Conservation (phyloP, 1,140 invertebrate species). For the Drosophila bipectinata region DNA sequence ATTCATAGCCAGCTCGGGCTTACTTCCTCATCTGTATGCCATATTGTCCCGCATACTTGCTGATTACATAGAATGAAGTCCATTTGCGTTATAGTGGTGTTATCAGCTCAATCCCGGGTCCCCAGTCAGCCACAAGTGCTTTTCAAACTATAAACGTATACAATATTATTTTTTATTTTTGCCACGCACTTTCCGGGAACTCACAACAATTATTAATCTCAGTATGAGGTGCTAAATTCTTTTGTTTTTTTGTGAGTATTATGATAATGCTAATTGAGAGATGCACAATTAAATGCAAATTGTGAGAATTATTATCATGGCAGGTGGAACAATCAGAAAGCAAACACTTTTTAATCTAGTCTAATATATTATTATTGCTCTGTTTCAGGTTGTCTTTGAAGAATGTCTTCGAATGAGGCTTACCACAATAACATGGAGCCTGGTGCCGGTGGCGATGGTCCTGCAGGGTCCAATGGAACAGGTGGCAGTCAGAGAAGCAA, state of each 20-base stretch:
- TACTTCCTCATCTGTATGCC: conserved; percentile 21
- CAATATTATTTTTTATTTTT: conserved; percentile 13
- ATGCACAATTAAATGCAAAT: conserved; percentile 53
- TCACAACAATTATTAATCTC: conserved; percentile 8
- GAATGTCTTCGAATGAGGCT: conserved; percentile 79
- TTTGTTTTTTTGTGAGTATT: conserved; percentile 31
- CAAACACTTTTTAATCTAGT: conserved; percentile 3
- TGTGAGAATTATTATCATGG: conserved; percentile 33
- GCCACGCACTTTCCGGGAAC: conserved; percentile 21
- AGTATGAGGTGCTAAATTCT: not conserved
- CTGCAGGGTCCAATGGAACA: conserved; percentile 21
- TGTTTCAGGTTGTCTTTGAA: conserved; percentile 18
- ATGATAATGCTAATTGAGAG: conserved; percentile 45
- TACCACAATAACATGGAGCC: conserved; percentile 70
- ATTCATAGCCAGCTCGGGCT: conserved; percentile 12
- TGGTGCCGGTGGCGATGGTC: conserved; percentile 53
- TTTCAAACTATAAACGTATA: conserved; percentile 10
- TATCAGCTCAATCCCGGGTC: conserved; percentile 11
- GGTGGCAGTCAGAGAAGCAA: conserved; percentile 38
- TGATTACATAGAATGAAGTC: conserved; percentile 8
- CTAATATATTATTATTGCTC: not conserved
- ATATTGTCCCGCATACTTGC: not conserved
- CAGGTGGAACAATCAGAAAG: conserved; percentile 30
- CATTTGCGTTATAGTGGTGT: conserved; percentile 9
- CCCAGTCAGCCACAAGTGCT: not conserved